Base-by-base conservation (phyloP, 2,113 vertebrate species). In the Trogon melanurus region DNA sequence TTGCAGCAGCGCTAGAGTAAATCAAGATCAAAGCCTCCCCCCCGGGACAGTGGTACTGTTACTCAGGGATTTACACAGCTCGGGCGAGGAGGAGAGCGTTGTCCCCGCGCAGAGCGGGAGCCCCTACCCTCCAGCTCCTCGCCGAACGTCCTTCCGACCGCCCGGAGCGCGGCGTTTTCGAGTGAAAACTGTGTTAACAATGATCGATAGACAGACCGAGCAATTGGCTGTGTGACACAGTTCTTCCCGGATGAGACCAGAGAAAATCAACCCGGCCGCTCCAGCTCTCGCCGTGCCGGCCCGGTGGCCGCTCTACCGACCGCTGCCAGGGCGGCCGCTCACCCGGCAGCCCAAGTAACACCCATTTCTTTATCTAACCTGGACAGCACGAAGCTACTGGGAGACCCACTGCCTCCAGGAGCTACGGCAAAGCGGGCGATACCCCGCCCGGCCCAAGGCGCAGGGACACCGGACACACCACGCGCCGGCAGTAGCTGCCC, bases 391-490 rank as follows among this genome's bases (percentile, higher is more conserved):
- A 14, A 20, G 73, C 26, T 5, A 25, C 30, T 11, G 2, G 2
- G 58, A 56, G 9, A 48, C 12, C 2, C 20, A 1, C 0, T 1
- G 3, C 61, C 70, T 38, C 57, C 70, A 45, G 86, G 50, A 75
- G 66, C 48, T 18, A 5, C 61, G 25, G 86, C 2, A 0, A 19
- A 54, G 86, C 3, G 0, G 65, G 16, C 1, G 16, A 7, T n/a
- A 6, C 2, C 0, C 9, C 1, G 8, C 56, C 69, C 27, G 1
- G 11, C 34, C 1, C 8, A 0, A 36, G 51, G 79, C 64, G 5
- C 56, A 6, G 51, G 3, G 5, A 25, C 0, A 2, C 19, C 0
- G 1, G 48, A 11, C 0, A 2, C 26, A 2, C 56, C 47, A 3
- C 0, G 14, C 6, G 53, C 38, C 1, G 0, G 14, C 16, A 25